Conservation (phyloP, 2,113 vertebrate species). For the Opisthocomus hoazin region DNA sequence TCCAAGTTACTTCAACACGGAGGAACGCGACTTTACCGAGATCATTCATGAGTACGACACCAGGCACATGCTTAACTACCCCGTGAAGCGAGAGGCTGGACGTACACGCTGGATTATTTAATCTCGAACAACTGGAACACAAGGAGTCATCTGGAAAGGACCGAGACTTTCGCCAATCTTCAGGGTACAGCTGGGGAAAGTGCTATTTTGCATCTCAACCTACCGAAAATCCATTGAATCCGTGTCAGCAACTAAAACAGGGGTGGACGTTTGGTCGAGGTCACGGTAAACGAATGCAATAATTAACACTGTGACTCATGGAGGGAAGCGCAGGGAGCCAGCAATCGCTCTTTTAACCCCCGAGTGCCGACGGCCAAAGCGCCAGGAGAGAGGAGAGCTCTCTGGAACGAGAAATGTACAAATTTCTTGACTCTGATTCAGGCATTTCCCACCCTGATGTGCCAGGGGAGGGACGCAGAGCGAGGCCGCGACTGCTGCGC, state of each 20-base stretch:
- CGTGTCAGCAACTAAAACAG: neutral
- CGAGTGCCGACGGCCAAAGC: neutral
- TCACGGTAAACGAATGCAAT: neutral
- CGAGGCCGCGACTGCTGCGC: neutral
- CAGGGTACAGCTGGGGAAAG: neutral
- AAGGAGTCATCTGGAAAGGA: neutral
- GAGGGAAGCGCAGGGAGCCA: neutral
- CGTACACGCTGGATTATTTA: too few species aligned
- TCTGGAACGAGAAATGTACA: neutral
- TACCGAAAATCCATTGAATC: neutral
- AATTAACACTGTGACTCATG: neutral
- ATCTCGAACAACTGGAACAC: neutral
- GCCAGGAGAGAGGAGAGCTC: neutral
- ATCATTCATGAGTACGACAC: neutral
- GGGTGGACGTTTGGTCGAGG: neutral
- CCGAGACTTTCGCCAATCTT: neutral
- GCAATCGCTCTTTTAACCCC: neutral
- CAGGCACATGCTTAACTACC: neutral
- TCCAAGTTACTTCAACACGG: neutral
- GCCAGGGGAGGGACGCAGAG: neutral
- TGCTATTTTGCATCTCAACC: neutral
- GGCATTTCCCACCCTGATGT: neutral
- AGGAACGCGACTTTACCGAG: neutral
- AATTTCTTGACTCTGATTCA: neutral
- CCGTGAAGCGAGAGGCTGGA: neutral